Evolutionary conservation across 2,797 vertebrate species (phyloP).

Genomic region (Acrossocheilus fasciatus): DNA sequence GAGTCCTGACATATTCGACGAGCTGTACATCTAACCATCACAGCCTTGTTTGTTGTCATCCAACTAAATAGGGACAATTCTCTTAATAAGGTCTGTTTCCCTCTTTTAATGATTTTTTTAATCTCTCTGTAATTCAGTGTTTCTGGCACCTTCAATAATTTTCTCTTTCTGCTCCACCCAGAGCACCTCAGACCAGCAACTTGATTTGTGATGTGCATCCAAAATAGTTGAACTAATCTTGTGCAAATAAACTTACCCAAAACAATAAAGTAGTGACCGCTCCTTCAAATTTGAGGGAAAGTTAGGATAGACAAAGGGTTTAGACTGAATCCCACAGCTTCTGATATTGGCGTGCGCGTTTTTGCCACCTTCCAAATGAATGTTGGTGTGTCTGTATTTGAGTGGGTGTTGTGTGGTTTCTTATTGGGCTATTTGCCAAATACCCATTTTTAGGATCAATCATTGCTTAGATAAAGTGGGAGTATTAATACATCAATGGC

Average conservation of each 20-base stretch:
- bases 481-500: neutral
- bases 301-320: neutral
- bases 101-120: neutral
- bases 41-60: neutral
- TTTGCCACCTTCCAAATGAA: conserved; percentile 31
- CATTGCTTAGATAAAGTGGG: neutral
- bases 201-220: conserved; percentile 43
- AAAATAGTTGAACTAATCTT: conserved; percentile 36
- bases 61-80: neutral
- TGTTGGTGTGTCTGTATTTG: conserved; percentile 27
- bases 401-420: neutral
- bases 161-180: conserved; percentile 32
- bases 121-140: neutral
- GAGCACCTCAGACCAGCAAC: conserved; percentile 42
- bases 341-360: neutral
- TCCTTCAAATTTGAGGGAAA: neutral
- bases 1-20: neutral
- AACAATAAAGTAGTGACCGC: neutral
- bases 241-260: conserved; percentile 8
- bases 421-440: neutral
- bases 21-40: neutral
- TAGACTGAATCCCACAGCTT: neutral
- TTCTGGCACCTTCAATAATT: neutral
- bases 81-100: neutral
- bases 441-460: neutral